A percentile compares a stretch with the other conserved stretches of the same genome.
Evolutionary conservation across 2,888 invertebrate genomes (phyloP).

Genomic region (Erynnis tages): DNA sequence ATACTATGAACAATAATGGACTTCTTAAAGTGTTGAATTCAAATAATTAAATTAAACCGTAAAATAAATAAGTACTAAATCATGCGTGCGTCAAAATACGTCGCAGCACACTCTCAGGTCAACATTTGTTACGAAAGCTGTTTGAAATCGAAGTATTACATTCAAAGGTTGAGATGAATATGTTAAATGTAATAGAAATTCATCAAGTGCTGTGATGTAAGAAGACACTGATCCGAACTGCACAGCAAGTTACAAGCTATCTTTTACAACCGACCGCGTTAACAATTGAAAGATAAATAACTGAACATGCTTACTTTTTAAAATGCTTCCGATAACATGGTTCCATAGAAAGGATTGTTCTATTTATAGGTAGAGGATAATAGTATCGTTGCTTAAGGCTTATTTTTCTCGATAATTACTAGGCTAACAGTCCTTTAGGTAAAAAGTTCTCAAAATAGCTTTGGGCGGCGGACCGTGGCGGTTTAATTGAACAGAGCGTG

Average conservation of each 20-base stretch:
- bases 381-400: slow-evolving; percentile 1
- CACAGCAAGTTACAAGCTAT: slow-evolving; percentile 29
- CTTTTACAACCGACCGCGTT: not conserved
- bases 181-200: slow-evolving; percentile 33
- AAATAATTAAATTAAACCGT: too few species aligned
- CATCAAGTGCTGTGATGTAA: slow-evolving; percentile 35
- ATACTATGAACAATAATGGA: too few species aligned
- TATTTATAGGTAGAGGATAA: not conserved
- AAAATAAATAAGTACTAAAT: too few species aligned
- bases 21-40: too few species aligned
- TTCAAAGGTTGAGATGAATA: slow-evolving; percentile 36
- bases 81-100: too few species aligned
- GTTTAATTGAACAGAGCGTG: slow-evolving; percentile 53
- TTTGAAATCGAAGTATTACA: slow-evolving; percentile 25
- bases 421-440: slow-evolving; percentile 32
- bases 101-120: slow-evolving; percentile 4
- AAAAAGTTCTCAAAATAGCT: slow-evolving; percentile 48
- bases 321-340: too few species aligned
- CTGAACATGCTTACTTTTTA: not conserved
- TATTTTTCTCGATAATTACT: slow-evolving; percentile 30
- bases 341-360: not conserved
- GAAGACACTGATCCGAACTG: slow-evolving; percentile 32
- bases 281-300: not conserved
- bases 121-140: slow-evolving; percentile 31
- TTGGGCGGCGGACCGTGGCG: slow-evolving; percentile 46